A percentile compares a stretch with the other conserved stretches of the same genome.
Conservation (phyloP, 2,888 invertebrate species). For the Apodemia mormo region DNA sequence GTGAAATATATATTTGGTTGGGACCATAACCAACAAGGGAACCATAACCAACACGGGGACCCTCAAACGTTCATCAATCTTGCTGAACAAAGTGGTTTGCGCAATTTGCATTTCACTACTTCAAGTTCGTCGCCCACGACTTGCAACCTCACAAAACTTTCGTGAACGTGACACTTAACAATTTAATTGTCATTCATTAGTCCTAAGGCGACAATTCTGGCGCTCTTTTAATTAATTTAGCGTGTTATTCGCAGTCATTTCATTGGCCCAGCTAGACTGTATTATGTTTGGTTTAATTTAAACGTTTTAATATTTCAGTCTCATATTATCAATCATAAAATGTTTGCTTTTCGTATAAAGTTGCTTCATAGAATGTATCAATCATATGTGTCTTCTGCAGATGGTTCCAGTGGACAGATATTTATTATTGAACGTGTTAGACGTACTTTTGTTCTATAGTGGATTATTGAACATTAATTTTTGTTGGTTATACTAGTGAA, state of each 20-base stretch:
- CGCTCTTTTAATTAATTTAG: conserved; percentile 64
- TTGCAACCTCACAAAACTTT: conserved; percentile 73
- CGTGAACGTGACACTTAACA: conserved; percentile 70
- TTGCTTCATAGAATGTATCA: conserved; percentile 55
- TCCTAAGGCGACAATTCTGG: conserved; percentile 63
- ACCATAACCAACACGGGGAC: conserved; percentile 48
- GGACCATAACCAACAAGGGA: no score
- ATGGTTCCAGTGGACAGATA: conserved; percentile 44
- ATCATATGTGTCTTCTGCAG: conserved; percentile 58
- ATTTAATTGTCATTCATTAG: conserved; percentile 78
- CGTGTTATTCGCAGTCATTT: conserved; percentile 58
- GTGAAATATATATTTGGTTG: no score
- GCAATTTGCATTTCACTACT: conserved; percentile 54
- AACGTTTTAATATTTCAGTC: conserved; percentile 22
- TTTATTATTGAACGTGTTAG: neutral
- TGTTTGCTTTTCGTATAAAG: conserved; percentile 24
- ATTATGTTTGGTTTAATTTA: conserved; percentile 15
- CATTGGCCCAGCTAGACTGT: conserved; percentile 51
- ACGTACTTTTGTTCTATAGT: no score
- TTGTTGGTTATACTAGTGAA: no score
- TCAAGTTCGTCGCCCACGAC: conserved; percentile 69
- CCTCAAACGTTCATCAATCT: conserved; percentile 74
- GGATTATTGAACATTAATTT: no score
- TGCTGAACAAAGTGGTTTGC: conserved; percentile 69
- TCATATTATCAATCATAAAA: conserved; percentile 27